Conservation (phyloP, 2,888 invertebrate genomes). For the Dascillus cervinus region DNA sequence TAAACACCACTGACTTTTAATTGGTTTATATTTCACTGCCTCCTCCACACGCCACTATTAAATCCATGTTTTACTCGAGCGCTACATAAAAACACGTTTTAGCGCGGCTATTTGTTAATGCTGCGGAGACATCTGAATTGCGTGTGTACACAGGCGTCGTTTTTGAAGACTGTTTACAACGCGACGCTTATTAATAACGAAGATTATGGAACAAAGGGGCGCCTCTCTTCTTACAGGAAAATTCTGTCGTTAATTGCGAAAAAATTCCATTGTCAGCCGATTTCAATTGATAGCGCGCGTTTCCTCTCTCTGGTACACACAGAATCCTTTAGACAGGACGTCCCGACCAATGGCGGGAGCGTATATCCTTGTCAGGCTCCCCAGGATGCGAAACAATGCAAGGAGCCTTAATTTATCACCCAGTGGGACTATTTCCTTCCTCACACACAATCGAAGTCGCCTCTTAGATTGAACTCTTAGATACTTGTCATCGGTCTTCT, state of each 20-base stretch:
- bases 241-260: conserved; percentile 40
- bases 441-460: conserved; percentile 39
- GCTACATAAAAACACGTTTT: conserved; percentile 20
- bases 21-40: conserved; percentile 39
- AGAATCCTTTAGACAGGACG: conserved; percentile 34
- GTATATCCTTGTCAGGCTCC: conserved; percentile 41
- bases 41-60: conserved; percentile 24
- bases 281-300: conserved; percentile 38
- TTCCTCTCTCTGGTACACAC: no score
- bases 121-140: background rate
- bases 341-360: conserved; percentile 30
- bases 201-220: no score
- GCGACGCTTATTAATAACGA: no score
- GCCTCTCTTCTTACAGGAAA: no score
- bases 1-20: conserved; percentile 39
- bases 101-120: conserved; percentile 2
- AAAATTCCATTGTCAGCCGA: conserved; percentile 37
- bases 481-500: conserved; percentile 38
- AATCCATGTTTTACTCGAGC: conserved; percentile 19
- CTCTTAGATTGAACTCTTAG: conserved; percentile 39
- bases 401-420: conserved; percentile 41
- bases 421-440: conserved; percentile 40
- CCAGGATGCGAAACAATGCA: conserved; percentile 40
- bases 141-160: background rate
- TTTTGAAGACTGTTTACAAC: no score